These are phyloP conservation scores for Crematogaster levior DNA, from an alignment of 2,888 invertebrate genomes.

Conservation along the genomic window DNA sequence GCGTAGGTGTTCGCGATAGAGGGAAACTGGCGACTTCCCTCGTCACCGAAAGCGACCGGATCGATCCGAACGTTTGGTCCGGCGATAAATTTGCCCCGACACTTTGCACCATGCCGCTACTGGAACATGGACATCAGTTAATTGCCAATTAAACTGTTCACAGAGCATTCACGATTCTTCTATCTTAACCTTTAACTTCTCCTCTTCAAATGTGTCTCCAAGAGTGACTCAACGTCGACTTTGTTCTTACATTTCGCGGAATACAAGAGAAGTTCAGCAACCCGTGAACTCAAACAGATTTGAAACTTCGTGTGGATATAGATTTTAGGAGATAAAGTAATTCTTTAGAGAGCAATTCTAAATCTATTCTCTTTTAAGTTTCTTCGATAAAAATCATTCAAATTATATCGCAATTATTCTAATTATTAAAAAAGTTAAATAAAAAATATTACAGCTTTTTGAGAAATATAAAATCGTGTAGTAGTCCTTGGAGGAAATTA, in stretches of 20 bases:
- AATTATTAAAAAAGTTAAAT: neutral
- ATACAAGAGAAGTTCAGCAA: conserved; percentile 16
- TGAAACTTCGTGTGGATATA: neutral
- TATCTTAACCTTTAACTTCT: neutral
- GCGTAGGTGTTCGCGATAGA: conserved; percentile 91
- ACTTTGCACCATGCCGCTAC: conserved; percentile 90
- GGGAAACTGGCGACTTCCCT: conserved; percentile 92
- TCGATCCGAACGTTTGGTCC: conserved; percentile 91
- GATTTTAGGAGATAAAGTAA: neutral
- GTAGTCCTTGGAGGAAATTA: neutral
- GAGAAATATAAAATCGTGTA: neutral
- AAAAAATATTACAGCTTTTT: neutral
- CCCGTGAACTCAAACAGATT: conserved; percentile 18
- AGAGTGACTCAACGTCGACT: conserved; percentile 6
- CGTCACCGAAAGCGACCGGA: conserved; percentile 90
- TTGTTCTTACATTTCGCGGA: conserved; percentile 13
- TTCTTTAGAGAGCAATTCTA: too few relatives aligned
- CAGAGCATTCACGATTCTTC: neutral
- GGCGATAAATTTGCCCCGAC: conserved; percentile 90
- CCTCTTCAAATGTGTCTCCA: neutral
- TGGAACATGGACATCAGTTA: conserved; percentile 74
- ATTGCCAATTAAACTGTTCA: conserved; percentile 44
- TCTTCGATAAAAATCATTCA: neutral
- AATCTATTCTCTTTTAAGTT: neutral
- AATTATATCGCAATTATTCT: neutral